Evolutionary conservation across 2,888 invertebrate species (phyloP), one percentile per base, ranked within the genome.

Genomic region (Himalopsyche japonica): DNA sequence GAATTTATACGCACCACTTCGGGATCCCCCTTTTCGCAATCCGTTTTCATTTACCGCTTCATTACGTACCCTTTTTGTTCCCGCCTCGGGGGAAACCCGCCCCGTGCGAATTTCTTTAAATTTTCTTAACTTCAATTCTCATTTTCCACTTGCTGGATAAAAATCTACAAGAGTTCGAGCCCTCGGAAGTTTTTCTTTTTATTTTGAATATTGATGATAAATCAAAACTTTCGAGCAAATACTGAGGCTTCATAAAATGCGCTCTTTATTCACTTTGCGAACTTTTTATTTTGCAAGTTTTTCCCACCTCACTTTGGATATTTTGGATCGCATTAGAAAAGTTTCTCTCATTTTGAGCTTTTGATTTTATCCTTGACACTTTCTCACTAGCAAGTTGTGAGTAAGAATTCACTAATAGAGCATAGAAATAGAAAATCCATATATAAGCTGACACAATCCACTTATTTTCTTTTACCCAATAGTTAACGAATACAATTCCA

Each of bases 41-140:
- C 43, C 47, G 43, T 79, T 79, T 79, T 79, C 79, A 79, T 79
- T 79, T 79, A 43, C n/a, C 43, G 34, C 43, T 37, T 43, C 37
- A 79, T 79, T 79, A 79, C n/a, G 7, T 79, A 18, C 79, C 79
- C 79, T 79, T 79, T 79, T 79, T 43, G n/a, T n/a, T 32, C 24
- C 15, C 27, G 24, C 34, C 79, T 37, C 47, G 27, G 47, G 79
- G 79, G 79, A 79, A 32, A 37, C 79, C 47, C 37, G 24, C 79
- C 24, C 27, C 20, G 57, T 57, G 57, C 24, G 57, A 57, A 57
- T 57, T 57, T 57, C 57, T 57, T 57, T 57, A 57, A 57, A 57
- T 57, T 57, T 57, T 57, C 57, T 20, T 57, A 57, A 57, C 57
- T 57, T 20, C 57, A 15, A 57, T 57, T 20, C 20, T 24, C 57